Base-by-base conservation (phyloP, 2,113 vertebrate genomes). In the Catagonus wagneri region DNA sequence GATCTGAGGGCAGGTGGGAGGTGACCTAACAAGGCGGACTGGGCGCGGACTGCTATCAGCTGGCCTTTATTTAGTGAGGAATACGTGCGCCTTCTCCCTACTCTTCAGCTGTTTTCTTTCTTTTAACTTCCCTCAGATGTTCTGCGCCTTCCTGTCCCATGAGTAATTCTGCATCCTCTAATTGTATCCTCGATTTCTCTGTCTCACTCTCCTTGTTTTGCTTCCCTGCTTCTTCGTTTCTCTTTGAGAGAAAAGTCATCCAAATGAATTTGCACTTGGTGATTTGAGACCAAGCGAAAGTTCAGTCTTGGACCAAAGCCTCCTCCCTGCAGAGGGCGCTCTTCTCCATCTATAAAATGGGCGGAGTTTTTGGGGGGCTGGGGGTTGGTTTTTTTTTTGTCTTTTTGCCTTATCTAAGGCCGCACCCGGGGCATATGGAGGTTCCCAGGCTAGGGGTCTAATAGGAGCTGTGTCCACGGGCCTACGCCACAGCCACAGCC, bases 221-320 rank as follows among this genome's bases (percentile, higher is more conserved):
- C 75, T 79, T 68, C 58, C 81, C 63, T 61, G 72, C 72, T 81
- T 94, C 56, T 80, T 65, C 84, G 20, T 72, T 78, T 86, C 56
- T 89, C 56, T 72, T 90, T 83, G 11, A 76, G 32, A 65, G 66
- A 92, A 61, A 75, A 20, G 3, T 96, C 32, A 83, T 61, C 52
- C 29, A 60, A 80, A 69, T 81, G 68, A 94, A 72, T n/a, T n/a
- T 74, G 14, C 36, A 79, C 75, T 19, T 32, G 61, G 65, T 79
- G 52, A 68, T 79, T 95, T 89, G 50, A 87, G 69, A 36, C 19
- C 36, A 90, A 81, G 22, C 20, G 50, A 10, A 94, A 78, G 69
- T 78, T 92, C 85, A 36, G 25, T 29, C 44, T 78, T 54, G 13
- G 22, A 9, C 12, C 72, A 86, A 63, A 90, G 32, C 12, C 75